Percentiles rank a stretch among this genome's conserved stretches.
These are phyloP conservation scores for Atractosteus spatula DNA, from an alignment of 2,113 vertebrate species.

Conservation along the genomic window DNA sequence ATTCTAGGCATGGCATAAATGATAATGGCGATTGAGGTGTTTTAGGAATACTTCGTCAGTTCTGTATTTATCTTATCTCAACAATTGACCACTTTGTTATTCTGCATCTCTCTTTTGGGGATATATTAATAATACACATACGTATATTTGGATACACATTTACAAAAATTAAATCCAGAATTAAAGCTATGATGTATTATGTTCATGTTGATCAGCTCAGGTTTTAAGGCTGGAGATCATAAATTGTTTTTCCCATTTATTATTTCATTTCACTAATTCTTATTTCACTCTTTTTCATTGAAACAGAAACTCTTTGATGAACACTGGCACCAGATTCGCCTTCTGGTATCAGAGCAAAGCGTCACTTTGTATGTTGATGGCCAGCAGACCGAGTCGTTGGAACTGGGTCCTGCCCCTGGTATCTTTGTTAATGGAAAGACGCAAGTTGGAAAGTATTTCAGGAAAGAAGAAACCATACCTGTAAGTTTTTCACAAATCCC, in stretches of 20 bases:
- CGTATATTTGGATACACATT: no score
- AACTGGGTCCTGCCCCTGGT: conserved; percentile 81
- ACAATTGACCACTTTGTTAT: no score
- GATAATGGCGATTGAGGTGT: no score
- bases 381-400: conserved; percentile 76
- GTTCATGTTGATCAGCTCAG: no score
- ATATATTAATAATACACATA: no score
- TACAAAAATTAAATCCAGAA: no score
- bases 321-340: conserved; percentile 89
- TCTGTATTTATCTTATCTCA: no score
- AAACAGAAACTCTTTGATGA: conserved; percentile 84
- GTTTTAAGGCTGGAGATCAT: no score
- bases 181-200: no score
- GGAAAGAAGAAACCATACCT: conserved; percentile 90
- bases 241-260: neutral
- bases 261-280: neutral
- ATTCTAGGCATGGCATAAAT: no score
- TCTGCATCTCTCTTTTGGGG: no score
- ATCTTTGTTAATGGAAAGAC: conserved; percentile 93
- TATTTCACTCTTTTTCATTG: conserved; percentile 14
- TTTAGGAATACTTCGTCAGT: no score
- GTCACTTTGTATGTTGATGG: conserved; percentile 88
- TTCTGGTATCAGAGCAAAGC: conserved; percentile 87
- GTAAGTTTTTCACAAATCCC: conserved; percentile 55
- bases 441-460: conserved; percentile 92